Evolutionary conservation across 2,888 invertebrate species (phyloP).

Genomic region (Drosophila putrida): DNA sequence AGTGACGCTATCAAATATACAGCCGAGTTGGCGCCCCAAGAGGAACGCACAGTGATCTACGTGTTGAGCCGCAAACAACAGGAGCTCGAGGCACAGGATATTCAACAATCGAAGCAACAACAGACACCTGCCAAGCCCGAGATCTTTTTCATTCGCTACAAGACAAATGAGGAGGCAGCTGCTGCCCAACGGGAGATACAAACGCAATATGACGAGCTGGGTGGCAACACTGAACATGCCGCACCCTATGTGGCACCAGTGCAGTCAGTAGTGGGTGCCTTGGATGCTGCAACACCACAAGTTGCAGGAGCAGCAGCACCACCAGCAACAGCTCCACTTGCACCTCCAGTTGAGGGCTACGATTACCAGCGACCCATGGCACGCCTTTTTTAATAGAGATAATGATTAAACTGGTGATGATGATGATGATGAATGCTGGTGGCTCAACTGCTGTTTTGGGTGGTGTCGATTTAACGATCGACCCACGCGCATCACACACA

Average conservation of each 20-base stretch:
- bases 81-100: slow-evolving; percentile 78
- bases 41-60: slow-evolving; percentile 85
- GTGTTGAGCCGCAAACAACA: slow-evolving; percentile 83
- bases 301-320: background rate
- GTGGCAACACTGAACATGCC: slow-evolving; percentile 80
- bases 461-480: slow-evolving; percentile 48
- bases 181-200: slow-evolving; percentile 84
- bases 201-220: slow-evolving; percentile 83
- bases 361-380: slow-evolving; percentile 65
- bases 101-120: slow-evolving; percentile 76
- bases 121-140: slow-evolving; percentile 80
- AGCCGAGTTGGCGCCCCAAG: slow-evolving; percentile 83
- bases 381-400: slow-evolving; percentile 29
- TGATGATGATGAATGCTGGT: background rate
- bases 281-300: slow-evolving; percentile 45
- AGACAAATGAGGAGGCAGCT: slow-evolving; percentile 83
- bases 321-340: slow-evolving; percentile 11
- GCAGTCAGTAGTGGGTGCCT: slow-evolving; percentile 80
- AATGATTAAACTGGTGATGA: background rate
- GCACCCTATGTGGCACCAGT: slow-evolving; percentile 81
- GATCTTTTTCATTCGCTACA: slow-evolving; percentile 85
- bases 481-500: slow-evolving; percentile 42
- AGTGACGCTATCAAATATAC: slow-evolving; percentile 70
- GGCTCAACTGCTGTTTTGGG: slow-evolving; percentile 7
- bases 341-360: slow-evolving; percentile 70